These are phyloP conservation scores for Chironomus riparius DNA, from an alignment of 2,888 invertebrate species.

Conservation along the genomic window DNA sequence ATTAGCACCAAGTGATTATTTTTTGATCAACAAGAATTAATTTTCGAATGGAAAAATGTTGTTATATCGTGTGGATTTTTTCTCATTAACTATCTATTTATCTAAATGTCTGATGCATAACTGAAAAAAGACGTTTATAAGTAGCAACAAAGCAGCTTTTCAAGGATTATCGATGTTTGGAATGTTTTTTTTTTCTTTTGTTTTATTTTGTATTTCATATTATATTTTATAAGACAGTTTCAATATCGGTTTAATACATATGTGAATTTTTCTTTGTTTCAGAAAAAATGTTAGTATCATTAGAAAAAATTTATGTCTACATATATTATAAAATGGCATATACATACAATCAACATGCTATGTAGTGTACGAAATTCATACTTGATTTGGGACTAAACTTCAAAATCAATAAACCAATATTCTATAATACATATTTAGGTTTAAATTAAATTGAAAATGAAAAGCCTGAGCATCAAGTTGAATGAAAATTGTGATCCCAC, in stretches of 20 bases:
- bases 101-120: constrained; percentile 19
- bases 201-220: not conserved
- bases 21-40: constrained; percentile 24
- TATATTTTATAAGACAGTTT: too few species aligned
- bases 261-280: too few species aligned
- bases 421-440: not conserved
- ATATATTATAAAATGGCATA: too few species aligned
- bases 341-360: too few species aligned
- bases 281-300: too few species aligned
- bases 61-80: not conserved
- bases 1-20: constrained; percentile 26
- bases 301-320: too few species aligned
- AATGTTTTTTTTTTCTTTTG: not conserved
- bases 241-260: too few species aligned
- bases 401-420: not conserved
- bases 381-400: not conserved
- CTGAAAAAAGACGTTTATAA: not conserved
- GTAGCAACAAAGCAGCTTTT: not conserved
- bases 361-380: too few species aligned
- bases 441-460: constrained; percentile 9
- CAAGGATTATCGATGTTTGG: constrained; percentile 4
- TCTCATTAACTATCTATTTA: constrained; percentile 20
- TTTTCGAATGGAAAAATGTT: not conserved
- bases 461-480: not conserved
- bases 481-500: too few species aligned